Conservation (phyloP, 2,888 invertebrate species). For the Tholera decimalis region DNA sequence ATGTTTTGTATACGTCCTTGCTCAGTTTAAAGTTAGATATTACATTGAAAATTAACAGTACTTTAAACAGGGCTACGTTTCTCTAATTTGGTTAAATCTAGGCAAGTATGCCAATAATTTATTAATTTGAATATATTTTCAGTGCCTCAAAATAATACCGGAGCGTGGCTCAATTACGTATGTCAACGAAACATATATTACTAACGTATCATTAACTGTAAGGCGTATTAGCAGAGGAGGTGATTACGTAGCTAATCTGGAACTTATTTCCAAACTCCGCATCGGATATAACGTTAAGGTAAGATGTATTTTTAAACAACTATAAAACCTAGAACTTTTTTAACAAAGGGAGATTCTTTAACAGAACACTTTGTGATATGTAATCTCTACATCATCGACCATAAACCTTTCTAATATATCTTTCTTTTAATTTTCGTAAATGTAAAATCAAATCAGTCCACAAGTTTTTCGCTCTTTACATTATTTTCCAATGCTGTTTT, state of each 20-base stretch:
- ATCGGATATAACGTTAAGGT: conserved; percentile 34
- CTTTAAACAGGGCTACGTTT: background rate
- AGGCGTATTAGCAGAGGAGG: conserved; percentile 51
- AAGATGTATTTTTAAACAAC: background rate
- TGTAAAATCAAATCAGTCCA: no score
- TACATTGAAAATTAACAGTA: background rate
- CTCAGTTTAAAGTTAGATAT: background rate
- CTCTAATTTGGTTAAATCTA: no score
- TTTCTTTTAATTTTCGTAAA: no score
- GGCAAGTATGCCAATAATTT: background rate
- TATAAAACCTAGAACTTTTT: background rate
- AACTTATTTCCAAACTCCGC: background rate
- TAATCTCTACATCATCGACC: no score
- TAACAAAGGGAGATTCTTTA: no score
- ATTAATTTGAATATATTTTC: conserved; percentile 11
- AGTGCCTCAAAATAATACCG: conserved; percentile 44
- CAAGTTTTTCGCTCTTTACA: no score
- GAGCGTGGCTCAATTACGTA: conserved; percentile 19
- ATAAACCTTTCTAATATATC: no score
- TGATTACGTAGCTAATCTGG: conserved; percentile 51
- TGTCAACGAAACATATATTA: conserved; percentile 14
- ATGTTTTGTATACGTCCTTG: background rate
- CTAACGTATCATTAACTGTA: conserved; percentile 15
- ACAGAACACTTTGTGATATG: no score
- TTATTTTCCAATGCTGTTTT: no score